Evolutionary conservation across 2,888 invertebrate genomes (phyloP).

Genomic region (Caenorhabditis macrosperma): DNA sequence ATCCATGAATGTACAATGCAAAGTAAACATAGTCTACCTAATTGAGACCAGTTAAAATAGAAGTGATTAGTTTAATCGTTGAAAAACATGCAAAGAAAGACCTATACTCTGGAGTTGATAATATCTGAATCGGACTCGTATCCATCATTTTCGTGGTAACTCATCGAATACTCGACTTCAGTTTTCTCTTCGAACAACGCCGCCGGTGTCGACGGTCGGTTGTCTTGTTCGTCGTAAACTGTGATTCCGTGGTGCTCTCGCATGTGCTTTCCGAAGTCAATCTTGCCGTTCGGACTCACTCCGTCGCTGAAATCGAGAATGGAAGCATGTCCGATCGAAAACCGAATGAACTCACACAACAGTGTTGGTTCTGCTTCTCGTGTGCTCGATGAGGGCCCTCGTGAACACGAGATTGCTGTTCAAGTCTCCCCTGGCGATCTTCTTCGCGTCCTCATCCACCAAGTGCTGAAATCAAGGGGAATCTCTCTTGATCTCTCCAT

Average conservation of each 20-base stretch:
- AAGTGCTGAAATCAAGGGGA: conserved; percentile 31
- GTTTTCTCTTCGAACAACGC: conserved; percentile 34
- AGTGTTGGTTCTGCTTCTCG: conserved; percentile 65
- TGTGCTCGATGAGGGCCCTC: conserved; percentile 68
- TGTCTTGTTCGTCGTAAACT: conserved; percentile 61
- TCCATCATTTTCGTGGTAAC: conserved; percentile 28
- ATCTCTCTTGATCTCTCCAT: neutral
- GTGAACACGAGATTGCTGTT: conserved; percentile 68
- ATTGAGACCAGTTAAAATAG: conserved; percentile 28
- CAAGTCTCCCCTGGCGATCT: conserved; percentile 62
- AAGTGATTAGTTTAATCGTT: conserved; percentile 1
- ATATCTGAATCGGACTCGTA: conserved; percentile 35
- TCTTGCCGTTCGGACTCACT: conserved; percentile 13
- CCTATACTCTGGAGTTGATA: conserved; percentile 37
- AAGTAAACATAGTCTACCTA: conserved; percentile 37
- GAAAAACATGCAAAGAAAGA: neutral
- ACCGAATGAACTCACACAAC: conserved; percentile 40
- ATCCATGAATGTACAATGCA: conserved; percentile 47
- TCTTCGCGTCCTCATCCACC: conserved; percentile 56
- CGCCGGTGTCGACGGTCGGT: conserved; percentile 16
- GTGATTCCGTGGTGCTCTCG: conserved; percentile 65
- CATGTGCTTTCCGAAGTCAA: conserved; percentile 34
- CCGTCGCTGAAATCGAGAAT: conserved; percentile 22
- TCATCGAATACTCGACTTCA: conserved; percentile 45
- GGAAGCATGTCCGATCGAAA: neutral